Conservation (phyloP, 1,140 invertebrate genomes). For the Drepana arcuata region DNA sequence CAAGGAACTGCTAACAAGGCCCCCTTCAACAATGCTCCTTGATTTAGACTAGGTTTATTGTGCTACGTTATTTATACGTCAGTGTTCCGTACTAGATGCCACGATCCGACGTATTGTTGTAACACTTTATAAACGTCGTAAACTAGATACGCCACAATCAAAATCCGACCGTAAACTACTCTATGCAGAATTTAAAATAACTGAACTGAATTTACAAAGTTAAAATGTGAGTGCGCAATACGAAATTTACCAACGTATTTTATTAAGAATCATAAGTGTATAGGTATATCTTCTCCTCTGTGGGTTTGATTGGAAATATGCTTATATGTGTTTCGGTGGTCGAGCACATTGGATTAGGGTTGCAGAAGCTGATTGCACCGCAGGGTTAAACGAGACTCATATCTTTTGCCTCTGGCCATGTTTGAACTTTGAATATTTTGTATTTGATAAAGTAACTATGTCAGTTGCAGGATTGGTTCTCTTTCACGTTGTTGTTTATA, state of each 20-base stretch:
- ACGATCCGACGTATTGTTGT: constrained; percentile 31
- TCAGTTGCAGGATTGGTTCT: too few species aligned
- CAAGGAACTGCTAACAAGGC: constrained; percentile 46
- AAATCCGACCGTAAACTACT: constrained; percentile 16
- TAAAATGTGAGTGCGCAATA: constrained; percentile 4
- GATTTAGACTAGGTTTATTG: constrained; percentile 60
- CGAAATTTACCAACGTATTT: constrained; percentile 51
- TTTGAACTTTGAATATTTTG: too few species aligned
- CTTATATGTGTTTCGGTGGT: constrained; percentile 36
- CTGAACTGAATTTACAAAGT: too few species aligned
- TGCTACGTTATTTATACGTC: constrained; percentile 61
- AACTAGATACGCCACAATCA: neutral
- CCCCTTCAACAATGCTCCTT: constrained; percentile 56
- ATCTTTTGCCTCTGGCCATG: too few species aligned
- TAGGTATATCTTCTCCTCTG: constrained; percentile 29
- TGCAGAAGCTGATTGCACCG: constrained; percentile 38
- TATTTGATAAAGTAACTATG: too few species aligned
- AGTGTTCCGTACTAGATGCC: constrained; percentile 38
- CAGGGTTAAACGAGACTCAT: too few species aligned
- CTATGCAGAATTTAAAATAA: too few species aligned
- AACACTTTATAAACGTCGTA: constrained; percentile 14
- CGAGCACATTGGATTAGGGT: constrained; percentile 29
- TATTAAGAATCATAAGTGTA: constrained; percentile 53
- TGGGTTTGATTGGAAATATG: constrained; percentile 57
- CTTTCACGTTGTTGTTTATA: too few species aligned